A percentile compares a stretch with the other conserved stretches of the same genome.
These are phyloP conservation scores for Temnothorax longispinosus DNA, from an alignment of 1,140 invertebrate species.

Conservation along the genomic window DNA sequence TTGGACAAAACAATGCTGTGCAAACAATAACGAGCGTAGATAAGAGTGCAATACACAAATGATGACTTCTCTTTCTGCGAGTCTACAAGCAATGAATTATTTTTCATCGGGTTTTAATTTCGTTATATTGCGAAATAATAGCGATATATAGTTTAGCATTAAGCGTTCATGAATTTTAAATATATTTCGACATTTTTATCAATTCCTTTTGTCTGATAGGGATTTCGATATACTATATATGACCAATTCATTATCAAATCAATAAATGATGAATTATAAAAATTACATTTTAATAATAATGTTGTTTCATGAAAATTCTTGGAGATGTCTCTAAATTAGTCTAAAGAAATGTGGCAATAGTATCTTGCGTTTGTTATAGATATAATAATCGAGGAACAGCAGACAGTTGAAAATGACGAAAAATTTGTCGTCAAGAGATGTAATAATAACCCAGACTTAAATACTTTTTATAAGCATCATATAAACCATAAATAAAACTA, in stretches of 20 bases:
- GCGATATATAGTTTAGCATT: neutral
- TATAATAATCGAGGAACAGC: neutral
- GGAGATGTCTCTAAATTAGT: neutral
- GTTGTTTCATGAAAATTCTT: neutral
- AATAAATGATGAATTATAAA: neutral
- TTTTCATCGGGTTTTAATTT: neutral
- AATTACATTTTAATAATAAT: slow-evolving; percentile 13
- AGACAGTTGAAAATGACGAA: neutral
- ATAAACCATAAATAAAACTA: neutral
- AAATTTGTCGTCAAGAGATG: neutral
- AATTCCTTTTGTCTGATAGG: neutral
- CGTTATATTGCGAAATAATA: neutral
- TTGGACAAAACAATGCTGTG: slow-evolving; percentile 74
- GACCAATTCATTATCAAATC: neutral
- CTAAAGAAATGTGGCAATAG: neutral
- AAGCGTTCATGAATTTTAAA: neutral
- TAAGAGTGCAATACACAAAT: slow-evolving; percentile 66
- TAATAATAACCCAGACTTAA: neutral
- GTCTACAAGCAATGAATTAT: slow-evolving; percentile 24
- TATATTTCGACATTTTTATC: neutral
- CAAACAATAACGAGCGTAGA: slow-evolving; percentile 74
- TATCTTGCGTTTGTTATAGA: neutral
- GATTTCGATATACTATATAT: neutral
- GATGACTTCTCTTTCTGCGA: slow-evolving; percentile 25
- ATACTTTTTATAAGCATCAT: neutral